Percentiles rank a stretch among this genome's conserved stretches.
Conservation (phyloP, 2,113 vertebrate genomes). For the Camelus dromedarius region DNA sequence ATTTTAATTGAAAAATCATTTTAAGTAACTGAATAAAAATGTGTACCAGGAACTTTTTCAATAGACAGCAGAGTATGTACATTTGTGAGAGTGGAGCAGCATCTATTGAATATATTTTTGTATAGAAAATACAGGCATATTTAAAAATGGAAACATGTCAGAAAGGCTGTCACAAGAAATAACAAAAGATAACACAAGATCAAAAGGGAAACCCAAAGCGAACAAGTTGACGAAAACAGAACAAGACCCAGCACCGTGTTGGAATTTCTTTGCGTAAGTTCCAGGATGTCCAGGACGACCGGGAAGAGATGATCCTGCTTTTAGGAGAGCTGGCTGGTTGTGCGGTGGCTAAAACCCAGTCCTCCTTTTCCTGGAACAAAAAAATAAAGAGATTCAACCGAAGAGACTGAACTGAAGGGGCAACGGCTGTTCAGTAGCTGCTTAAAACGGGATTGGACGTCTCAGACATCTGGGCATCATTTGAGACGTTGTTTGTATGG, state of each 20-base stretch:
- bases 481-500: neutral
- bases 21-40: slow-evolving; percentile 81
- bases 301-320: slow-evolving; percentile 82
- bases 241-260: slow-evolving; percentile 78
- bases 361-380: slow-evolving; percentile 94
- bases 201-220: slow-evolving; percentile 68
- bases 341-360: slow-evolving; percentile 89
- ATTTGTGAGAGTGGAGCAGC: slow-evolving; percentile 85
- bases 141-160: slow-evolving; percentile 84
- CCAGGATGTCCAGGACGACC: slow-evolving; percentile 70
- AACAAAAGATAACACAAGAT: slow-evolving; percentile 77
- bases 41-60: slow-evolving; percentile 73
- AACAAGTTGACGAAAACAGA: slow-evolving; percentile 43
- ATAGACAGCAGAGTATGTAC: slow-evolving; percentile 81
- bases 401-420: neutral
- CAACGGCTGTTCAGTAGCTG: neutral
- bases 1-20: slow-evolving; percentile 83
- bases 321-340: slow-evolving; percentile 68
- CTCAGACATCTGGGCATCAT: neutral
- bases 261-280: slow-evolving; percentile 83
- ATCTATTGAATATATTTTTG: slow-evolving; percentile 87
- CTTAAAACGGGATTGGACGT: neutral
- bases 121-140: slow-evolving; percentile 88
- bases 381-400: slow-evolving; percentile 61
- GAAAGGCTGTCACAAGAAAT: slow-evolving; percentile 85